Conservation (phyloP, 1,140 invertebrate genomes). For the Delia radicum region DNA sequence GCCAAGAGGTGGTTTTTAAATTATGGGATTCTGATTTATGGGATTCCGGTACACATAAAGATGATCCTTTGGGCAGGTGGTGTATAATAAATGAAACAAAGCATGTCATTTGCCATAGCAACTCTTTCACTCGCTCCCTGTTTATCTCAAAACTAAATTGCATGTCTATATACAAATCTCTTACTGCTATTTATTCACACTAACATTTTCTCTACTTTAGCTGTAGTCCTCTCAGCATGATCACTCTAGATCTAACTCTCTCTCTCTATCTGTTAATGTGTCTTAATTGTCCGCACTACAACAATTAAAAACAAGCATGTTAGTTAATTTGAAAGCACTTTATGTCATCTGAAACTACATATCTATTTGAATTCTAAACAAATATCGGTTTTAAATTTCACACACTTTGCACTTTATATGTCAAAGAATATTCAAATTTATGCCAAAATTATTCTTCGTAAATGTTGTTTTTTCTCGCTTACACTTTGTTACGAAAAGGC, state of each 20-base stretch:
- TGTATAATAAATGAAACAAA: slow-evolving; percentile 23
- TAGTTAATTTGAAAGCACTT: background rate
- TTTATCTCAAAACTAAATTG: background rate
- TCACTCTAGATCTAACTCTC: background rate
- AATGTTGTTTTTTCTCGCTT: background rate
- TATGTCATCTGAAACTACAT: background rate
- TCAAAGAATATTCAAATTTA: background rate
- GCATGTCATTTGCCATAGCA: background rate
- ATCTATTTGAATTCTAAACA: background rate
- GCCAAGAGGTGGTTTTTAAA: slow-evolving; percentile 70
- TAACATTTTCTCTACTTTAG: background rate
- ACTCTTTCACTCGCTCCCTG: background rate
- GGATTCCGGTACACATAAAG: slow-evolving; percentile 67
- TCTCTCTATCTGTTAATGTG: background rate
- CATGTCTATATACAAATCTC: background rate
- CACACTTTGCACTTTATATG: background rate
- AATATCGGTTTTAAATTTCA: background rate
- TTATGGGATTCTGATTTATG: slow-evolving; percentile 82
- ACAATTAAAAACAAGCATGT: too few species aligned
- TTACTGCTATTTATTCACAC: too few species aligned
- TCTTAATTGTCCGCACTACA: background rate
- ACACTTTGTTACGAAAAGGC: slow-evolving; percentile 33
- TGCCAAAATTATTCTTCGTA: background rate
- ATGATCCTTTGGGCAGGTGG: slow-evolving; percentile 82
- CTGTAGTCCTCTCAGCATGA: background rate